phyloP scores from a whole-genome alignment of 2,888 invertebrate genomes.

The Cephus nigrinus region DNA sequence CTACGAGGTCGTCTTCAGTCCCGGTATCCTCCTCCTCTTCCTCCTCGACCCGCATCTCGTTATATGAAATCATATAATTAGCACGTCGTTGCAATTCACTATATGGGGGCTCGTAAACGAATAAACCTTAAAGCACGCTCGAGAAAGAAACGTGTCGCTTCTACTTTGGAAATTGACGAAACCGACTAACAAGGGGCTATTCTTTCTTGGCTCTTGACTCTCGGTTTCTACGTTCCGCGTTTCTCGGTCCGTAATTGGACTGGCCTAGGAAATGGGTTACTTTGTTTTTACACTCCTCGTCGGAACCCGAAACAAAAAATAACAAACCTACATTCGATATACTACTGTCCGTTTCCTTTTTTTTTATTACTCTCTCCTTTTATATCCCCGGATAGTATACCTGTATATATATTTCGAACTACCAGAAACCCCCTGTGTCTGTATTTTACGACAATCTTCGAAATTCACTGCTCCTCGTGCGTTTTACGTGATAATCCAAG shows the following conservation, averaged over 20 bases:
- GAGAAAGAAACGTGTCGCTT: conserved; percentile 28
- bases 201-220: not conserved
- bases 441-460: not conserved
- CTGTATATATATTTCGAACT: not conserved
- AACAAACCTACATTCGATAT: not conserved
- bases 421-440: not conserved
- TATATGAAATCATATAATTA: conserved; percentile 63
- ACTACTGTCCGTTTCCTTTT: not conserved
- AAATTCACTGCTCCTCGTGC: not conserved
- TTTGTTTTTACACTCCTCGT: conserved; percentile 2
- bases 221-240: not conserved
- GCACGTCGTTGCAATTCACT: conserved; percentile 56
- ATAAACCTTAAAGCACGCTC: conserved; percentile 24
- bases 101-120: conserved; percentile 25
- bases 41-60: conserved; percentile 57
- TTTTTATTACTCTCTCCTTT: not conserved
- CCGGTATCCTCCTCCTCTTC: conserved; percentile 20
- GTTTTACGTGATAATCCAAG: not conserved
- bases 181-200: conserved; percentile 36
- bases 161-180: conserved; percentile 39
- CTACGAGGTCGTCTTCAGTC: not conserved
- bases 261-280: conserved; percentile 14
- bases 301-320: not conserved
- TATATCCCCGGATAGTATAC: not conserved
- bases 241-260: conserved; percentile 35